phyloP scores from a whole-genome alignment of 2,113 vertebrate genomes.

The Andinoacara biseriatus region DNA sequence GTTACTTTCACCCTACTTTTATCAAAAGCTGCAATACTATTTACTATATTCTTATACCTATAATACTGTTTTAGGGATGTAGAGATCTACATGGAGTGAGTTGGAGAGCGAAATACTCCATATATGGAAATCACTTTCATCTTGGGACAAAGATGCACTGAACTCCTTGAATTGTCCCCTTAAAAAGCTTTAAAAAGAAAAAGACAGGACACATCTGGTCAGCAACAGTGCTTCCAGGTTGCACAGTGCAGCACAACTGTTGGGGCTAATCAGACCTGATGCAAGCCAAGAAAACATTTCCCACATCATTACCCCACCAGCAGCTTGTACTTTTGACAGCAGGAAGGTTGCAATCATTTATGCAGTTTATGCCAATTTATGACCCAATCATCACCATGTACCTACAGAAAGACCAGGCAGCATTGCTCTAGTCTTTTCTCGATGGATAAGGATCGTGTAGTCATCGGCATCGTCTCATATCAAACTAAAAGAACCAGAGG shows the following conservation, averaged over 20 bases:
- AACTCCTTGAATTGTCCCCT: not conserved
- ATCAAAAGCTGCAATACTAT: not conserved
- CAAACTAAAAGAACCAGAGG: slow-evolving; percentile 6
- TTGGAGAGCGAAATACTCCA: no score
- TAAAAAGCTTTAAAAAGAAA: not conserved
- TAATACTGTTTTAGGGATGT: not conserved
- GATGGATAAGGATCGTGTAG: not conserved
- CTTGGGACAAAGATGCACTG: not conserved
- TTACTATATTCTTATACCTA: not conserved
- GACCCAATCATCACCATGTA: not conserved
- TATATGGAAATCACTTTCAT: no score
- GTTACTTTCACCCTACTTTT: no score
- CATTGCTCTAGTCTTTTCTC: not conserved
- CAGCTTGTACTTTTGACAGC: slow-evolving; percentile 16
- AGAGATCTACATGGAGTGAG: not conserved
- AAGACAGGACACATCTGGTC: slow-evolving; percentile 5
- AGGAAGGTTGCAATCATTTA: slow-evolving; percentile 19
- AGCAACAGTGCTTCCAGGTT: slow-evolving; percentile 1
- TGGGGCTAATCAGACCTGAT: slow-evolving; percentile 6
- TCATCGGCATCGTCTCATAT: not conserved
- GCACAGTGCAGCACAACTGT: slow-evolving; percentile 29
- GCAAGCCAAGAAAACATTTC: slow-evolving; percentile 51
- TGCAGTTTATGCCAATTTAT: slow-evolving; percentile 15
- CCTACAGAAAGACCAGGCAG: not conserved
- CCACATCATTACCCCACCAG: slow-evolving; percentile 52